Percentiles rank a stretch among this genome's conserved stretches.
phyloP scores from a whole-genome alignment of 2,113 vertebrate species.

The Prionailurus viverrinus region DNA sequence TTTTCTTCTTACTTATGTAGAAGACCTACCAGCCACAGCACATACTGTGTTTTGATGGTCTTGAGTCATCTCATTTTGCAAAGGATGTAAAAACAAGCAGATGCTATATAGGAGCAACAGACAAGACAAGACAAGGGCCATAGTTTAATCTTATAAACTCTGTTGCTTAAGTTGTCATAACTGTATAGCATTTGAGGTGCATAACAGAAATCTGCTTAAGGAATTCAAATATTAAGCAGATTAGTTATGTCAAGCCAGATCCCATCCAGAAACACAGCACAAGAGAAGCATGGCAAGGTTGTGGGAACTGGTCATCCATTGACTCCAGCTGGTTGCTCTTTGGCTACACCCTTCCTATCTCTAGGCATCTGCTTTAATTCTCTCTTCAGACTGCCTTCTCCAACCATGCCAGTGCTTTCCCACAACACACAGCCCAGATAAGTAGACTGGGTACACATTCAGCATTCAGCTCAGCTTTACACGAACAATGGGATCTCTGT shows the following conservation, averaged over 20 bases:
- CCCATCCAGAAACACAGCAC: background rate
- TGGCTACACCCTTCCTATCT: no score
- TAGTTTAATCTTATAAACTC: background rate
- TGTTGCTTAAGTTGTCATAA: background rate
- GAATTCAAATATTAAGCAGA: background rate
- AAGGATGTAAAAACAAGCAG: background rate
- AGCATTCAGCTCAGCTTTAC: background rate
- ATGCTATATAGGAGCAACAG: background rate
- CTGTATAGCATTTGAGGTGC: background rate
- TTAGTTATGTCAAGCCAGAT: background rate
- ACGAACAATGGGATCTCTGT: background rate
- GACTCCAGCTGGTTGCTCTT: background rate
- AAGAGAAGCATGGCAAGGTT: fast-evolving
- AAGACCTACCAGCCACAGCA: background rate
- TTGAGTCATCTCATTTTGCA: background rate
- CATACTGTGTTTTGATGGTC: background rate
- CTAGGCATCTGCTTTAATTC: fast-evolving
- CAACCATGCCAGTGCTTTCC: fast-evolving
- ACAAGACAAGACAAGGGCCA: background rate
- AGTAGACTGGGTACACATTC: no score
- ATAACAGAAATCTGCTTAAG: background rate
- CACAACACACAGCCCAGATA: background rate
- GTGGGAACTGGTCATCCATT: background rate
- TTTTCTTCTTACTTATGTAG: background rate
- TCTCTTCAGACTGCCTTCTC: background rate